Percentiles rank a stretch among this genome's conserved stretches.
These are phyloP conservation scores for Mythimna lalbum DNA, from an alignment of 2,888 invertebrate genomes.

Conservation along the genomic window DNA sequence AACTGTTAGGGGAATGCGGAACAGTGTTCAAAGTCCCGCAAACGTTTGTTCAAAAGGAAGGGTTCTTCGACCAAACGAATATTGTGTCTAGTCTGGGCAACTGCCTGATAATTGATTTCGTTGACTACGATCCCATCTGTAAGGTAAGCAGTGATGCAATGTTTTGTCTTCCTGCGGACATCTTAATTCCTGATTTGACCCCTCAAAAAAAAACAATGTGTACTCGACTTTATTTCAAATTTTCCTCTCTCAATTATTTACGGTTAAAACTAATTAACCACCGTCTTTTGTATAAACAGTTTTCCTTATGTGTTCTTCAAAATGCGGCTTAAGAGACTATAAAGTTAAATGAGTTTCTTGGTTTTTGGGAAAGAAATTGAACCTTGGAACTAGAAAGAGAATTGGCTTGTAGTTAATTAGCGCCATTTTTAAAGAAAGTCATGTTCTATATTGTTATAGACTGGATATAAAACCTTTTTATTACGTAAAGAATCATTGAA, in stretches of 20 bases:
- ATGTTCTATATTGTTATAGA: not conserved
- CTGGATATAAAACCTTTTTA: not conserved
- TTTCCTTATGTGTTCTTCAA: constrained; percentile 45
- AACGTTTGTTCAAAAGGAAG: too few species aligned
- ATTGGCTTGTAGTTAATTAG: not conserved
- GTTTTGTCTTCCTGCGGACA: too few species aligned
- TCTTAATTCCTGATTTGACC: not conserved
- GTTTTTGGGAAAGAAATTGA: constrained; percentile 9
- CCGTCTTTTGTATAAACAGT: constrained; percentile 42
- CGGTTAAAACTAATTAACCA: constrained; percentile 57
- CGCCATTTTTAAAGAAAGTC: not conserved
- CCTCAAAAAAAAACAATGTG: not conserved
- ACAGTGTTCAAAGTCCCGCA: too few species aligned
- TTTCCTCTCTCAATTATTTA: constrained; percentile 55
- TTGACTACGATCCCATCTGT: too few species aligned
- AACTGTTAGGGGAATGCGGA: too few species aligned
- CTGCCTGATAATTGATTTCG: too few species aligned
- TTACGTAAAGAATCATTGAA: too few species aligned
- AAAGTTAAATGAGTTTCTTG: constrained; percentile 34
- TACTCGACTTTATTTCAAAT: constrained; percentile 24
- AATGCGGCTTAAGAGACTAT: constrained; percentile 30
- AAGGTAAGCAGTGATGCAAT: too few species aligned
- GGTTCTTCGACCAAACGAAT: too few species aligned
- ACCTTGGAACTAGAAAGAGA: constrained; percentile 5
- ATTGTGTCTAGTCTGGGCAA: too few species aligned